These are phyloP conservation scores for Sympetrum striolatum DNA, from an alignment of 2,888 invertebrate genomes.

Conservation along the genomic window DNA sequence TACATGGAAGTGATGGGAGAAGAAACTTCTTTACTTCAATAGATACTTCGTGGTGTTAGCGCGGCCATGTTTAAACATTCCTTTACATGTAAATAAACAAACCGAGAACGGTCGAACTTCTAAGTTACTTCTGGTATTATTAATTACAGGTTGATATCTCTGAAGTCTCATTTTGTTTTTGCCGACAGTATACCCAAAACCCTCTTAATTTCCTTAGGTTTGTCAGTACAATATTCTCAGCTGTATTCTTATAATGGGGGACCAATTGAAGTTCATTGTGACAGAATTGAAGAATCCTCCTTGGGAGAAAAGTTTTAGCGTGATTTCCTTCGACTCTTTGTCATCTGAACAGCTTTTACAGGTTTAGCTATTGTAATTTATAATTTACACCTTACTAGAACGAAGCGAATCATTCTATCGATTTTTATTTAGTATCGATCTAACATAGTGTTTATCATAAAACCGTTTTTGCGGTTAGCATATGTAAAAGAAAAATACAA, in stretches of 20 bases:
- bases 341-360: slow-evolving; percentile 78
- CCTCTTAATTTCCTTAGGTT: too few relatives aligned
- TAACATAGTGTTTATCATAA: too few relatives aligned
- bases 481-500: not conserved
- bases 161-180: not conserved
- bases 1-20: too few relatives aligned
- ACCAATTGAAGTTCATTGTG: slow-evolving; percentile 73
- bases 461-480: too few relatives aligned
- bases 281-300: slow-evolving; percentile 75
- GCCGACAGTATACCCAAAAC: not conserved
- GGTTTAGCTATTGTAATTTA: slow-evolving; percentile 52
- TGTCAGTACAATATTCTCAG: not conserved
- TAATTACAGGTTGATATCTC: not conserved
- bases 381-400: not conserved
- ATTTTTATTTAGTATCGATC: too few relatives aligned
- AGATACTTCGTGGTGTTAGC: not conserved
- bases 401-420: too few relatives aligned
- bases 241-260: slow-evolving; percentile 64
- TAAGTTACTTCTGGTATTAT: not conserved
- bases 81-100: not conserved
- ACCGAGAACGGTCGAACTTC: not conserved
- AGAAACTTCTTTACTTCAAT: not conserved
- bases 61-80: slow-evolving; percentile 21
- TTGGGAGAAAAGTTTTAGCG: slow-evolving; percentile 76
- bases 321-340: slow-evolving; percentile 85